These are phyloP conservation scores for Lagodon rhomboides DNA, from an alignment of 2,797 vertebrate species.

Conservation along the genomic window DNA sequence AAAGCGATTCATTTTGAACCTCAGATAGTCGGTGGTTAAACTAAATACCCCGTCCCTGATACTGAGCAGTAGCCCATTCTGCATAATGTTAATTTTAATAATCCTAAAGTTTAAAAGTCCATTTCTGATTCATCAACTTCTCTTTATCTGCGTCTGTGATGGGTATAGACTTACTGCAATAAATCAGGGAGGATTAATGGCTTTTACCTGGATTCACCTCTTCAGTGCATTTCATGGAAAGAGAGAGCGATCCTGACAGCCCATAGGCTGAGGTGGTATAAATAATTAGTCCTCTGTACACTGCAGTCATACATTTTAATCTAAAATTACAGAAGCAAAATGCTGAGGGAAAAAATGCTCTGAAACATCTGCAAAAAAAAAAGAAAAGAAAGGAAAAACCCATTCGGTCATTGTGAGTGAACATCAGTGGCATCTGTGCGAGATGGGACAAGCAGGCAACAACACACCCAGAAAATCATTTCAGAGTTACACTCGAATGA, in stretches of 20 bases:
- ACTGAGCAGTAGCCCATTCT: conserved; percentile 7
- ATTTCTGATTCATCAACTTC: conserved; percentile 23
- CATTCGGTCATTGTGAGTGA: conserved; percentile 18
- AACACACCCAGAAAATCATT: conserved; percentile 8
- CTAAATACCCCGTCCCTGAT: conserved; percentile 26
- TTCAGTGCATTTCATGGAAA: conserved; percentile 37
- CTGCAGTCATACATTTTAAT: conserved; percentile 52
- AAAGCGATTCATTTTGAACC: neutral
- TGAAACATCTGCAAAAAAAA: conserved; percentile 32
- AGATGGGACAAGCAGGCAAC: conserved; percentile 3
- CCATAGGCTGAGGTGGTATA: conserved; percentile 45
- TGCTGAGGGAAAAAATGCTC: neutral
- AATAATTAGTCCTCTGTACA: conserved; percentile 48
- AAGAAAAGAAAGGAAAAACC: conserved; percentile 8
- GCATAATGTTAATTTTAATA: conserved; percentile 48
- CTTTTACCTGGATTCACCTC: conserved; percentile 58
- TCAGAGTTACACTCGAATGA: conserved; percentile 29
- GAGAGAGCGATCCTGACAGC: conserved; percentile 27
- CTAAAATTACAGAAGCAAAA: conserved; percentile 34
- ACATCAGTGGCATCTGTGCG: neutral
- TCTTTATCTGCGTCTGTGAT: conserved; percentile 21
- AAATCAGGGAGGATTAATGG: conserved; percentile 34
- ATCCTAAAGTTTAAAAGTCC: conserved; percentile 43
- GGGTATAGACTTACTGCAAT: conserved; percentile 21
- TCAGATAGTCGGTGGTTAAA: neutral